A percentile compares a stretch with the other conserved stretches of the same genome.
Conservation (phyloP, 2,797 vertebrate species). For the Acropternis orthonyx region DNA sequence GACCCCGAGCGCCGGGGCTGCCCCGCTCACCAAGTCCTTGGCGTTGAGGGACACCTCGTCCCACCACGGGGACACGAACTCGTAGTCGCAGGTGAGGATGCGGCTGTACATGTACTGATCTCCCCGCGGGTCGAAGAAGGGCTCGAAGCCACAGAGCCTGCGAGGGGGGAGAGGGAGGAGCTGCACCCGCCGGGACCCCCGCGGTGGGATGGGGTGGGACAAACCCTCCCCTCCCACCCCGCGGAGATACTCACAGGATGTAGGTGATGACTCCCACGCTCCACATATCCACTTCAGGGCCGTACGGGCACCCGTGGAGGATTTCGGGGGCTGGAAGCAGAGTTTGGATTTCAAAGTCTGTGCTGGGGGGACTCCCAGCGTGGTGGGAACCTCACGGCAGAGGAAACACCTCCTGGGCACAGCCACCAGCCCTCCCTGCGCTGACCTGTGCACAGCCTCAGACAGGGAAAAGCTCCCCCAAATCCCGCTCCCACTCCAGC, state of each 20-base stretch:
- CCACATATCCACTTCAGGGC: conserved; percentile 91
- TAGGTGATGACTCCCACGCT: conserved; percentile 90
- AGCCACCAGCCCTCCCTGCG: fast-evolving
- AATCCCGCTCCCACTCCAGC: too few relatives aligned
- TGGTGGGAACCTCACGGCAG: neutral
- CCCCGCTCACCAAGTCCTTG: conserved; percentile 86
- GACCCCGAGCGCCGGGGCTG: fast-evolving
- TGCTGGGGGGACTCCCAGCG: neutral
- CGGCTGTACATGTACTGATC: conserved; percentile 90
- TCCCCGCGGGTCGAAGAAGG: conserved; percentile 87
- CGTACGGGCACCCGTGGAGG: conserved; percentile 83
- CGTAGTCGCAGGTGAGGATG: conserved; percentile 88
- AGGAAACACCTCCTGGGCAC: fast-evolving
- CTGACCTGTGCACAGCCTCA: fast-evolving
- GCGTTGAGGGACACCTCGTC: conserved; percentile 89
- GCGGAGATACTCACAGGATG: conserved; percentile 83
- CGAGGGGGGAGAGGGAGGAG: neutral
- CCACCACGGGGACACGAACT: conserved; percentile 89
- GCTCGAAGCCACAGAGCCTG: conserved; percentile 90
- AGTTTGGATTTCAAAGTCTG: neutral
- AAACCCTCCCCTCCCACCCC: neutral
- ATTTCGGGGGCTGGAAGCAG: conserved; percentile 79
- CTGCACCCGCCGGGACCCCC: neutral
- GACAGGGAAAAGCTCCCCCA: too few relatives aligned
- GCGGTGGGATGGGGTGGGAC: fast-evolving